Evolutionary conservation across 2,888 invertebrate genomes (phyloP), one percentile per base, ranked within the genome.

Genomic region (Cheilosia urbana): DNA sequence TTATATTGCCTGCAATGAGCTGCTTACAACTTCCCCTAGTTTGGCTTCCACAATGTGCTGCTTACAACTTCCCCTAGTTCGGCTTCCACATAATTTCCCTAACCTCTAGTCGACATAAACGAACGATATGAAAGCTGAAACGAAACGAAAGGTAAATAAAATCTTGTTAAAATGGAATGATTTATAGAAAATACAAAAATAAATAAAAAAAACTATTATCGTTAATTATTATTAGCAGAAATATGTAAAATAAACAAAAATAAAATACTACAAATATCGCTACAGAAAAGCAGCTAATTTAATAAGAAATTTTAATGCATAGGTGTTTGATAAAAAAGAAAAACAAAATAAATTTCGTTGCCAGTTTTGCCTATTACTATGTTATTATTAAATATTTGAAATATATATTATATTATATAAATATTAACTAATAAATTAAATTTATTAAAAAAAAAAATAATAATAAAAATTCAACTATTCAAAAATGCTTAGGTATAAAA

Each of bases 351-450:
- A 87, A 90, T 91, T 91, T 90, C 90, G 91, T 91, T 91, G 91
- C 91, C 91, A 91, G 92, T 91, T 91, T 91, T 91, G 91, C 91
- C 92, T 91, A 91, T 91, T 91, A 89, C 89, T 87, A 87, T 81
- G 91, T 91, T 91, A 91, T 90, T 91, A 92, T 91, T 91, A 90
- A 91, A 90, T 89, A 89, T 89, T 85, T 89, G 76, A 88, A 87
- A 88, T 87, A 88, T 88, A 87, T 87, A 88, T 82, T 71, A 85
- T 77, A 85, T 76, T 81, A 85, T 78, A 78, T 53, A 73, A 83
- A 79, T 85, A 85, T 85, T 85, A 77, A 81, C 75, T 77, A 81
- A 81, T 85, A 85, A 85, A 85, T 85, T 57, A 85, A 85, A 85
- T 85, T 85, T 85, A 85, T 85, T 27, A 27, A 81, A 72, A 7